A percentile compares a stretch with the other conserved stretches of the same genome.
Conservation (phyloP, 2,113 vertebrate species). For the Indicator maculatus region DNA sequence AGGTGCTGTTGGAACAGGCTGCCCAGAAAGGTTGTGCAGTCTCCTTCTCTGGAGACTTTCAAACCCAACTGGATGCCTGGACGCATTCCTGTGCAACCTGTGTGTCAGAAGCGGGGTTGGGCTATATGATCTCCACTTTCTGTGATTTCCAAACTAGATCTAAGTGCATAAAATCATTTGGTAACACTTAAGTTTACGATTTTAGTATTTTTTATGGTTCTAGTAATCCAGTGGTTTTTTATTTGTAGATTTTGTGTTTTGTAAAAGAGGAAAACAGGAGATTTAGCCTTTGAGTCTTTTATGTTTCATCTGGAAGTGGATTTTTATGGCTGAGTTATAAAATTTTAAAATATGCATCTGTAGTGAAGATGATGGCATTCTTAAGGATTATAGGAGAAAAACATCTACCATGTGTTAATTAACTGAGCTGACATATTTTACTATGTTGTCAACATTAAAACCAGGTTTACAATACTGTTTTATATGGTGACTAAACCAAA, state of each 20-base stretch:
- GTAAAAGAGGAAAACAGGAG: background rate
- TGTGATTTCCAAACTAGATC: background rate
- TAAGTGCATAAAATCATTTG: background rate
- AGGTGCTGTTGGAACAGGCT: no score
- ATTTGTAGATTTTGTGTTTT: background rate
- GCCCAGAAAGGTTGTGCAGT: no score
- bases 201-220: background rate
- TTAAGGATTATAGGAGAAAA: background rate
- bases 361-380: background rate
- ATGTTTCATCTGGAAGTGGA: constrained; percentile 12
- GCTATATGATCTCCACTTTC: no score
- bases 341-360: background rate
- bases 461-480: background rate
- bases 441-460: constrained; percentile 9
- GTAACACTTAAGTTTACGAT: background rate
- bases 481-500: background rate
- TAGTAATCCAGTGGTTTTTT: background rate
- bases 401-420: background rate
- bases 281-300: background rate
- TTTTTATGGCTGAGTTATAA: background rate
- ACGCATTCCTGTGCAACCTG: no score
- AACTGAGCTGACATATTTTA: background rate
- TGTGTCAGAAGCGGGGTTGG: no score
- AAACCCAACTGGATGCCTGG: no score
- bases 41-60: no score